These are phyloP conservation scores for Meiosimyza decipiens DNA, from an alignment of 2,888 invertebrate species.

Conservation along the genomic window DNA sequence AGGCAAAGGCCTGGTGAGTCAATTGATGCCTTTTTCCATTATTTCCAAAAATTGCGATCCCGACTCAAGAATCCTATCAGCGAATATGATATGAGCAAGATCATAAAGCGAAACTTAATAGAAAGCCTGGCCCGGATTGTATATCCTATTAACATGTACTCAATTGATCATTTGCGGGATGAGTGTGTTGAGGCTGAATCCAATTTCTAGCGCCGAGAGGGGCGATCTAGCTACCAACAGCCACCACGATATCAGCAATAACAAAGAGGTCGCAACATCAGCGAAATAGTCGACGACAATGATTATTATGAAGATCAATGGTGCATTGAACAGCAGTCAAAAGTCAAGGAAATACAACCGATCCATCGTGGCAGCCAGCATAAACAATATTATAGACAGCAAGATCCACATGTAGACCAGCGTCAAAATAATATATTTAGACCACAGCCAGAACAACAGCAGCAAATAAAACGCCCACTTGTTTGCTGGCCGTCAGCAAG, in stretches of 20 bases:
- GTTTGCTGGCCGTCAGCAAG: slow-evolving; percentile 1
- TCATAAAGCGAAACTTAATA: slow-evolving; percentile 15
- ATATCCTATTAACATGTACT: slow-evolving; percentile 1
- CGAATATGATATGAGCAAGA: slow-evolving; percentile 11
- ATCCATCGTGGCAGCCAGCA: background rate
- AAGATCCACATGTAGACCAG: no score
- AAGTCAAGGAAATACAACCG: background rate
- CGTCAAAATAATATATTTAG: no score
- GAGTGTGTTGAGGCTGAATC: slow-evolving; percentile 11
- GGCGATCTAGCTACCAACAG: background rate
- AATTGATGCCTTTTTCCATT: slow-evolving; percentile 22
- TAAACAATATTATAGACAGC: background rate
- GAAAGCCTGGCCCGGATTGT: slow-evolving; percentile 20
- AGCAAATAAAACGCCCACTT: background rate
- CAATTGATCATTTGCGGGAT: slow-evolving; percentile 11
- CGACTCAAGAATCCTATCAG: background rate
- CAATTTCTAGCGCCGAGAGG: background rate
- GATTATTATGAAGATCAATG: background rate
- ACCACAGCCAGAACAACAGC: background rate
- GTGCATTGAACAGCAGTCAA: no score
- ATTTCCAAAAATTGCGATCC: background rate
- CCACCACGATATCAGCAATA: background rate
- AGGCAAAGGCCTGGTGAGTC: slow-evolving; percentile 17
- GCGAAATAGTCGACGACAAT: background rate
- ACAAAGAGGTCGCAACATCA: background rate